Base-by-base conservation (phyloP, 2,888 invertebrate genomes). In the Syrphus vitripennis region DNA sequence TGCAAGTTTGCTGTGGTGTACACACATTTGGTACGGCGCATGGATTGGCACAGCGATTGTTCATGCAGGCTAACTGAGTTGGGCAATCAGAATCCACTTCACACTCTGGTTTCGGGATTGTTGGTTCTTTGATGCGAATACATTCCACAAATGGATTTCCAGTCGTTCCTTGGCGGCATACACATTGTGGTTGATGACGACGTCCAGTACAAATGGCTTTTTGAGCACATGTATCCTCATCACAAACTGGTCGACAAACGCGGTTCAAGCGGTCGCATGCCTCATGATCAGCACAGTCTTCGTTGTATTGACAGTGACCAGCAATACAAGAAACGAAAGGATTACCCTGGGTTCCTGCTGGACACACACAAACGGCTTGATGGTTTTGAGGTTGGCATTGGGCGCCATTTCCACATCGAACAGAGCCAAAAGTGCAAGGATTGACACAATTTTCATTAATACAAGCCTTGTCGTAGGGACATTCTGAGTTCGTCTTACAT, bases 221-320 rank as follows among this genome's bases (percentile, higher is more conserved):
- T 0, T 94, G 94, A 0, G 96, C 97, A 90, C 98, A 98, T 0
- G 96, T 95, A 75, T 95, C 95, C n/a, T 95, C 95, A 5, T 96
- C 95, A 90, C 97, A 97, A 29, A 96, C 97, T 0, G 96, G 95
- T 89, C 96, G 94, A 90, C 98, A 97, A 0, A 97, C 94, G 88
- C 97, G 94, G 90, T 97, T 97, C 14, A 97, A 93, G 80, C 97
- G 94, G 90, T 97, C 96, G 91, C 97, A 98, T 40, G 96, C 95
- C 92, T 97, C 97, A 87, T 96, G 94, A 89, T 96, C 95, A 37
- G 96, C 96, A 89, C 97, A 98, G 90, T 98, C 97, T 89, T 97
- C 97, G 90, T 97, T 97, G 91, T 97, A 97, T 89, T 97, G 97
- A 88, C 97, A 97, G 50, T 96, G 94, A 9, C 96, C 96, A 2